A percentile compares a stretch with the other conserved stretches of the same genome.
Evolutionary conservation across 1,140 invertebrate genomes (phyloP).

Genomic region (Achroia grisella): DNA sequence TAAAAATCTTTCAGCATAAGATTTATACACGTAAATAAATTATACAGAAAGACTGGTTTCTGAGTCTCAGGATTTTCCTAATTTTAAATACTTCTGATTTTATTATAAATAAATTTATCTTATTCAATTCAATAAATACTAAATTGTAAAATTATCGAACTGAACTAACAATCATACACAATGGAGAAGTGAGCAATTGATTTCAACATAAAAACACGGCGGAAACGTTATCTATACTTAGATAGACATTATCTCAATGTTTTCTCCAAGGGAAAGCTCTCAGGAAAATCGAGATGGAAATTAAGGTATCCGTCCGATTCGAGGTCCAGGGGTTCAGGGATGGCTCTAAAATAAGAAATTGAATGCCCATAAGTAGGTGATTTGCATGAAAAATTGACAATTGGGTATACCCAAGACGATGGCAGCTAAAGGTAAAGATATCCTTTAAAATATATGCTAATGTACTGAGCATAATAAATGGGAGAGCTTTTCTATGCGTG

Average conservation of each 20-base stretch:
- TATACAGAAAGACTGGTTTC: too few species aligned
- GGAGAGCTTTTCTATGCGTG: not conserved
- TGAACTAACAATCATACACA: too few species aligned
- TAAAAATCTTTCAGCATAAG: too few species aligned
- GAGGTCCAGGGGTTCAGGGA: constrained; percentile 11
- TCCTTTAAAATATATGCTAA: constrained; percentile 10
- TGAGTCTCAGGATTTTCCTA: too few species aligned
- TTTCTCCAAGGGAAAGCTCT: too few species aligned
- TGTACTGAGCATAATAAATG: constrained; percentile 2
- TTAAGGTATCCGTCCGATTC: constrained; percentile 17
- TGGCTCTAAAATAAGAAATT: constrained; percentile 22
- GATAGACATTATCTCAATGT: not conserved
- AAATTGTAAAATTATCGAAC: too few species aligned
- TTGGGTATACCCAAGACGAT: constrained; percentile 13
- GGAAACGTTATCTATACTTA: not conserved
- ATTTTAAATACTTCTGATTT: too few species aligned
- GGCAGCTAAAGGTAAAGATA: not conserved
- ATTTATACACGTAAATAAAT: too few species aligned
- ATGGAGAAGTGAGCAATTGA: too few species aligned
- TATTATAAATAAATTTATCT: too few species aligned
- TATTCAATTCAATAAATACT: too few species aligned
- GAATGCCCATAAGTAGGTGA: constrained; percentile 17
- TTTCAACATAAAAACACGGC: too few species aligned
- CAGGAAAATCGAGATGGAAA: constrained; percentile 16
- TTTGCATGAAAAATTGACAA: constrained; percentile 36